phyloP scores from a whole-genome alignment of 2,888 invertebrate species.

The Conomelus anceps region DNA sequence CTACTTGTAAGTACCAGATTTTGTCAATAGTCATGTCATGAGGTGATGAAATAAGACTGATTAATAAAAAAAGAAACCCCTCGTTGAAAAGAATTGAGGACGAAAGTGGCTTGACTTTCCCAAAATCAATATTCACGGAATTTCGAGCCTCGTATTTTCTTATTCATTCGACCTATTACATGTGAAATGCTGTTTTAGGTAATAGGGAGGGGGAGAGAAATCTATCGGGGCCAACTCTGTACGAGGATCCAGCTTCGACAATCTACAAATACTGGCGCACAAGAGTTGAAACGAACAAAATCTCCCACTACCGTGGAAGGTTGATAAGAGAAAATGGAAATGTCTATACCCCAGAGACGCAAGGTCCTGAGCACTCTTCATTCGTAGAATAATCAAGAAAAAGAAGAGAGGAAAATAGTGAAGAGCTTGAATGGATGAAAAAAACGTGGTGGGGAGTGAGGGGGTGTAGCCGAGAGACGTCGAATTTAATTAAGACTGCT shows the following conservation, averaged over 20 bases:
- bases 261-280: background rate
- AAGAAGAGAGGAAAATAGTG: background rate
- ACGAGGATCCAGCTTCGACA: no score
- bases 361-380: background rate
- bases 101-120: no score
- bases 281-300: background rate
- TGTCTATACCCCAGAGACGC: background rate
- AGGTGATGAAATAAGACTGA: no score
- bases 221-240: background rate
- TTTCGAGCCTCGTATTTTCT: background rate
- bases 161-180: background rate
- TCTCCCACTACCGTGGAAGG: background rate
- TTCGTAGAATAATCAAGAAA: background rate
- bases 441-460: background rate
- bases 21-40: no score
- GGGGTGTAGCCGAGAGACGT: background rate
- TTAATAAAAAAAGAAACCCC: no score
- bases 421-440: background rate
- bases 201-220: background rate
- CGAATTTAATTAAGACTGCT: background rate
- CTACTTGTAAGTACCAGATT: no score
- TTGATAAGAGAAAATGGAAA: background rate
- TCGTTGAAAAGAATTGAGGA: no score
- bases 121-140: background rate
- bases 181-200: background rate